phyloP scores from a whole-genome alignment of 1,140 invertebrate species.

The Anastrepha ludens region DNA sequence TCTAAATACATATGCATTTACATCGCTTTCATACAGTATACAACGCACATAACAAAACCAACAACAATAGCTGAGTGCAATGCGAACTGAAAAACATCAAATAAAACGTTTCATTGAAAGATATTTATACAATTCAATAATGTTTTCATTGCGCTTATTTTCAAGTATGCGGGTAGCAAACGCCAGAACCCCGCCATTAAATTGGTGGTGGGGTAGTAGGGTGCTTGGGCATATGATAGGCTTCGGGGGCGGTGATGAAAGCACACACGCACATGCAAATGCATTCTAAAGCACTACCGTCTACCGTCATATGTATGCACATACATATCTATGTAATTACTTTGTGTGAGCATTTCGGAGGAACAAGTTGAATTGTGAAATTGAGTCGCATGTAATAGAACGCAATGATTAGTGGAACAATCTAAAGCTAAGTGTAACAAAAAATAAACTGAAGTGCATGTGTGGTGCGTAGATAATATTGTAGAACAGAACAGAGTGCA shows the following conservation, averaged over 20 bases:
- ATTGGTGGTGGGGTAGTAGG: not conserved
- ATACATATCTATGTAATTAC: not conserved
- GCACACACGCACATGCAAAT: slow-evolving; percentile 7
- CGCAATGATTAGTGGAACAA: slow-evolving; percentile 13
- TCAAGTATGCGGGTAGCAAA: slow-evolving; percentile 51
- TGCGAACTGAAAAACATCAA: slow-evolving; percentile 9
- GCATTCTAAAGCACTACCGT: not conserved
- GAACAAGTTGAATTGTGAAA: not conserved
- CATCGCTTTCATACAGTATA: not conserved
- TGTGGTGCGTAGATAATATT: slow-evolving; percentile 45
- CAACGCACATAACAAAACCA: not conserved
- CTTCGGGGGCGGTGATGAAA: not conserved
- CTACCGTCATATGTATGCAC: not conserved
- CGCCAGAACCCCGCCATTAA: not conserved
- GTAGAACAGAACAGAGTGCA: slow-evolving; percentile 12
- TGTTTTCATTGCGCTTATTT: slow-evolving; percentile 49
- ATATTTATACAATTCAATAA: slow-evolving; percentile 51
- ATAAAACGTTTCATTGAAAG: slow-evolving; percentile 52
- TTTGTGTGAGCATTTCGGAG: not conserved
- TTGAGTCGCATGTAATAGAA: not conserved
- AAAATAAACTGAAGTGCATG: not conserved
- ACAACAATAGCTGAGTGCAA: not conserved
- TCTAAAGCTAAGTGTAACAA: slow-evolving; percentile 11
- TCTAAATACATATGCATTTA: slow-evolving; percentile 8
- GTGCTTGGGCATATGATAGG: not conserved